Evolutionary conservation across 2,888 invertebrate species (phyloP).

Genomic region (Loripinus fragilis): DNA sequence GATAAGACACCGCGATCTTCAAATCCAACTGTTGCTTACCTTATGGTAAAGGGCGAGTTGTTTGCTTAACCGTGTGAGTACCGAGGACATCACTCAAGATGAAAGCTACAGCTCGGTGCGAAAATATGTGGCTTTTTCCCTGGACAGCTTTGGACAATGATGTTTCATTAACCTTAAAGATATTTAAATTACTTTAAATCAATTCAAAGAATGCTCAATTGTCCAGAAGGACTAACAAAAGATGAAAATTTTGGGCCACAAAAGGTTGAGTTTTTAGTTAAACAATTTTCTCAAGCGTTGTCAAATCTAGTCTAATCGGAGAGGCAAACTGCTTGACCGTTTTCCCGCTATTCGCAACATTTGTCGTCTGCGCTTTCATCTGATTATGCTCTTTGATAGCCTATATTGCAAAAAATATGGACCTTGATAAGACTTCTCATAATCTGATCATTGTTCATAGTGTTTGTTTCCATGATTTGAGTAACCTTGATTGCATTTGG

Average conservation of each 20-base stretch:
- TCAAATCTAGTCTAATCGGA: background rate
- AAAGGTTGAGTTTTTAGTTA: background rate
- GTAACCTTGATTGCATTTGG: no score
- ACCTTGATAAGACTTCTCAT: no score
- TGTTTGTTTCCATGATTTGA: no score
- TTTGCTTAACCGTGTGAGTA: constrained; percentile 33
- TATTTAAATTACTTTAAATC: constrained; percentile 13
- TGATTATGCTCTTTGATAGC: no score
- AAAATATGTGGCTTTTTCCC: background rate
- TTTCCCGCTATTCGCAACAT: no score
- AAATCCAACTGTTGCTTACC: background rate
- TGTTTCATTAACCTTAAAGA: background rate
- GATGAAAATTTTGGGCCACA: background rate
- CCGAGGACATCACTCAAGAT: background rate
- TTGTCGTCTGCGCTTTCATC: no score
- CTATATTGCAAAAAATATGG: no score
- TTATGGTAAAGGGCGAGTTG: constrained; percentile 5
- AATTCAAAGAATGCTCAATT: constrained; percentile 2
- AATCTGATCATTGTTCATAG: no score
- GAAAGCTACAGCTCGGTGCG: background rate
- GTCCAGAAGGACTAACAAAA: background rate
- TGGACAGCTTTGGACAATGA: background rate
- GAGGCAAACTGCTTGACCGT: background rate
- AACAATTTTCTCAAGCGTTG: constrained; percentile 6
- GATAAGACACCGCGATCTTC: background rate